These are phyloP conservation scores for Paelopatides confundens DNA, from an alignment of 53 echinoderm and acorn worm genomes.

Conservation along the genomic window DNA sequence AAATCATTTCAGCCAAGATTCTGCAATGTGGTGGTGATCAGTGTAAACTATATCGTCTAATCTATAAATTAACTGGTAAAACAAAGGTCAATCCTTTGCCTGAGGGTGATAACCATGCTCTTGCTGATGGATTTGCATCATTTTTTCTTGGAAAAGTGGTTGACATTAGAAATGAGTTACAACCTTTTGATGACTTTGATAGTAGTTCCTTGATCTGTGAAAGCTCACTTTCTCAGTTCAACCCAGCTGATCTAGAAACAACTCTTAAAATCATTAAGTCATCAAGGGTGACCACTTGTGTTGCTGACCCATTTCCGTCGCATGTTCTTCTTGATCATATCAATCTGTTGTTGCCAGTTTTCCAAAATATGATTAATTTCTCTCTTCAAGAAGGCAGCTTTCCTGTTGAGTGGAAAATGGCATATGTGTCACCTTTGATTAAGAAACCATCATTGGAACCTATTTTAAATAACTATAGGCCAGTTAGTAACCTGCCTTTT, in stretches of 20 bases:
- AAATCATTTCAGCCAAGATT: not conserved
- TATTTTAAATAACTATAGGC: not conserved
- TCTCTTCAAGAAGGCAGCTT: not conserved
- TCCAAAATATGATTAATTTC: not conserved
- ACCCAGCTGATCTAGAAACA: not conserved
- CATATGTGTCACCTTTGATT: not conserved
- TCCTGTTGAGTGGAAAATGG: not conserved
- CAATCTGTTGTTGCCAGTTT: not conserved
- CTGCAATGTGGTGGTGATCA: not conserved
- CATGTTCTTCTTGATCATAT: not conserved
- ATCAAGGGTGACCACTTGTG: not conserved
- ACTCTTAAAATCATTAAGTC: not conserved
- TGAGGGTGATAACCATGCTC: not conserved
- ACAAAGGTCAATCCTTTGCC: not conserved
- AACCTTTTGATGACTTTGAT: not conserved
- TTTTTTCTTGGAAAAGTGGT: not conserved
- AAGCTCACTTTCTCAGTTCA: not conserved
- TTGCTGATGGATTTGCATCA: not conserved
- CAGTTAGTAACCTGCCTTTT: not conserved
- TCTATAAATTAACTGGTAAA: not conserved
- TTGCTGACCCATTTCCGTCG: not conserved
- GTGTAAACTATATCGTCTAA: not conserved
- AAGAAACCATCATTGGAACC: not conserved
- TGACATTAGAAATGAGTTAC: not conserved
- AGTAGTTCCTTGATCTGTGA: not conserved